A percentile compares a stretch with the other conserved stretches of the same genome.
phyloP scores from a whole-genome alignment of 2,113 vertebrate species.

The Petroica traversi region DNA sequence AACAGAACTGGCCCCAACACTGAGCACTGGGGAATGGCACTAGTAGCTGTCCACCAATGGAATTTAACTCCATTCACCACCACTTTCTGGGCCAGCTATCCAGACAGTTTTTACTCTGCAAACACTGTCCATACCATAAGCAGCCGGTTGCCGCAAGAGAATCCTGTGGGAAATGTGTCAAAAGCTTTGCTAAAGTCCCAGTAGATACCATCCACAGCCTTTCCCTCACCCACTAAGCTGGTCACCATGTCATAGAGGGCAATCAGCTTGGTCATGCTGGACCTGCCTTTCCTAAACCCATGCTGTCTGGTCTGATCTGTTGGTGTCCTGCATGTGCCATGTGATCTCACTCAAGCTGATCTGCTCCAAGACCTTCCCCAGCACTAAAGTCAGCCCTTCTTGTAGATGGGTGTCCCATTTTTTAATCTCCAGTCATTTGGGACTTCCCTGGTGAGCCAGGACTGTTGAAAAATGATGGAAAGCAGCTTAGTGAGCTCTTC shows the following conservation, averaged over 20 bases:
- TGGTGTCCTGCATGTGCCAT: accelerated
- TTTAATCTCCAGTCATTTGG: background rate
- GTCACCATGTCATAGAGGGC: background rate
- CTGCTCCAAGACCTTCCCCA: background rate
- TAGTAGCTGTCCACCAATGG: accelerated
- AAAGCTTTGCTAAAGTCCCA: background rate
- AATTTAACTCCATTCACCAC: background rate
- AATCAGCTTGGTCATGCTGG: background rate
- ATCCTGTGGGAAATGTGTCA: background rate
- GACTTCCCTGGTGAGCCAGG: background rate
- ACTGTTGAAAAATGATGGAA: background rate
- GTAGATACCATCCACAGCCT: background rate
- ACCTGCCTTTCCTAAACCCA: background rate
- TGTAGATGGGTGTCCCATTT: background rate
- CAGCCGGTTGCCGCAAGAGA: background rate
- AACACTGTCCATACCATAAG: background rate
- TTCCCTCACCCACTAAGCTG: background rate
- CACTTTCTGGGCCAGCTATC: background rate
- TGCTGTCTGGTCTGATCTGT: background rate
- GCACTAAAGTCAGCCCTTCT: background rate
- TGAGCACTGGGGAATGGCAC: background rate
- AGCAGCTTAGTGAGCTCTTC: background rate
- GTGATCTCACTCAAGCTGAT: too few relatives aligned
- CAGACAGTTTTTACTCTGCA: background rate
- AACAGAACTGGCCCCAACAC: background rate